Percentiles rank a stretch among this genome's conserved stretches.
Conservation (phyloP, 2,797 vertebrate species). For the Urophycis tenuis region DNA sequence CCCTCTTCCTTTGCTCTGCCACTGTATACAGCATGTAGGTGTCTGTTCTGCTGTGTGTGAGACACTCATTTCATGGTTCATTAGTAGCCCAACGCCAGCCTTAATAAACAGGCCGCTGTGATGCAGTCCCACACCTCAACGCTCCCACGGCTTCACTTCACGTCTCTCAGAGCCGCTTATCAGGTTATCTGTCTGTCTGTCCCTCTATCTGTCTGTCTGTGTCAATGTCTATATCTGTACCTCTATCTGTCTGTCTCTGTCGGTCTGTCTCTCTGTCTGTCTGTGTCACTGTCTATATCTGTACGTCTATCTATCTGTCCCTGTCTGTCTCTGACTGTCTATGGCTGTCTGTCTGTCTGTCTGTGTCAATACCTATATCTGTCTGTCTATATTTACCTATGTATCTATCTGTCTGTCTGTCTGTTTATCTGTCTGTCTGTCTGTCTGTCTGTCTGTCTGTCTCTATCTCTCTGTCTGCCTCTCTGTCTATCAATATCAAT, state of each 20-base stretch:
- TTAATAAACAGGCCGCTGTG: conserved; percentile 64
- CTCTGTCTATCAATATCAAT: background rate
- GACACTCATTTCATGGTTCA: conserved; percentile 66
- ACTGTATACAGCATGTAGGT: conserved; percentile 34
- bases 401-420: background rate
- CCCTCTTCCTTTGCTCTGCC: conserved; percentile 9
- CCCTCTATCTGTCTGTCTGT: background rate
- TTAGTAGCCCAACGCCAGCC: conserved; percentile 53
- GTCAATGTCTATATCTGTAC: conserved; percentile 7
- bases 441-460: background rate
- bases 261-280: conserved; percentile 11
- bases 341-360: background rate
- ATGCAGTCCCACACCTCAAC: conserved; percentile 19
- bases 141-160: background rate
- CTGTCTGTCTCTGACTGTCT: background rate
- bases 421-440: background rate
- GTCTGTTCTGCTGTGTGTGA: conserved; percentile 42
- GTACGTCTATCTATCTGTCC: background rate
- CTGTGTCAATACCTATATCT: background rate
- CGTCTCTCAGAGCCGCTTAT: background rate
- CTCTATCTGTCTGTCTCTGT: conserved; percentile 15
- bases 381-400: background rate
- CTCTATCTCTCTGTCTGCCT: background rate
- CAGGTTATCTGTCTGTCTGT: conserved; percentile 1
- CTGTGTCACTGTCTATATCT: background rate